Evolutionary conservation across 2,113 vertebrate species (phyloP).

Genomic region (Zosterops borbonicus): DNA sequence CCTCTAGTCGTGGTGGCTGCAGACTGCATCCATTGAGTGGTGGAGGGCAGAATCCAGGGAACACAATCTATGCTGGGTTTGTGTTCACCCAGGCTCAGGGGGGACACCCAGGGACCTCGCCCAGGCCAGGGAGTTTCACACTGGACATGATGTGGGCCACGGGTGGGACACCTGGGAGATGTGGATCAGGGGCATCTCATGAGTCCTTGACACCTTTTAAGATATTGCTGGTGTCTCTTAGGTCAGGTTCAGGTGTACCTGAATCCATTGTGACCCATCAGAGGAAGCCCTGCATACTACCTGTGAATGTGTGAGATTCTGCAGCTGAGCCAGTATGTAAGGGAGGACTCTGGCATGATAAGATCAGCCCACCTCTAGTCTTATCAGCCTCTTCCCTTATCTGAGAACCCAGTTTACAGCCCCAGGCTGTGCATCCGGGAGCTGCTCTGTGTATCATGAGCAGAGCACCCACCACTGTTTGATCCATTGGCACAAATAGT

Average conservation of each 20-base stretch:
- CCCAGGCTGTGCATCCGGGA: neutral
- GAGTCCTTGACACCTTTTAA: neutral
- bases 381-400: neutral
- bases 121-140: neutral
- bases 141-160: neutral
- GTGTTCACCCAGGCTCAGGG: too few relatives aligned
- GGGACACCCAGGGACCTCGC: neutral
- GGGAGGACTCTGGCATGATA: neutral
- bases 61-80: neutral
- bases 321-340: neutral
- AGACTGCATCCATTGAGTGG: neutral
- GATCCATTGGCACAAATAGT: neutral
- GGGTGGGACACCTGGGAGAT: fast-evolving
- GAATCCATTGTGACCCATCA: fast-evolving
- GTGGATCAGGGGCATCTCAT: neutral
- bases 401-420: neutral
- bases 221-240: neutral
- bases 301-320: neutral
- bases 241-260: neutral
- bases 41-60: neutral
- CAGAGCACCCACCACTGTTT: fast-evolving
- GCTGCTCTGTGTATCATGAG: neutral
- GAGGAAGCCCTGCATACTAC: neutral
- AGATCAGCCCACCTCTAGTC: fast-evolving
- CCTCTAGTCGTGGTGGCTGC: neutral